Evolutionary conservation across 2,888 invertebrate species (phyloP), one percentile per base, ranked within the genome.

Genomic region (Bhutanitis thaidina): DNA sequence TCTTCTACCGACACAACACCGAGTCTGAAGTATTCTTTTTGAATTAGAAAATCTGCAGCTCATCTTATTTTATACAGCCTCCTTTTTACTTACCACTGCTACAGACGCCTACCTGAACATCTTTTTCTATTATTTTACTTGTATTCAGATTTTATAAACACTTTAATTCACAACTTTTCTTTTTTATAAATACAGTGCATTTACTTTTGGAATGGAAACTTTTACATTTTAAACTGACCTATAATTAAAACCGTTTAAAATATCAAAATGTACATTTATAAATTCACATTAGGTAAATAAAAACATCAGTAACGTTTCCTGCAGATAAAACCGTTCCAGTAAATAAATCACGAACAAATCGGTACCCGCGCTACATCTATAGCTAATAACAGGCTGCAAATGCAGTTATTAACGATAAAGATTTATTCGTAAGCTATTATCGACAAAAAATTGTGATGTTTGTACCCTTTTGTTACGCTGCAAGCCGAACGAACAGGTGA

Each of bases 401-500:
- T 87, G 84, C 87, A 79, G 82, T 86, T 86, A 87, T 87, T 86
- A 88, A 73, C 71, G 65, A 72, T 70, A 61, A 60, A 78, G 79
- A 88, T 89, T 88, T 89, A 89, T 84, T 65, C 72, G 62, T 61
- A 68, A 67, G 75, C 69, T 74, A 85, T 86, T 87, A 87, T 84
- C 78, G 52, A 74, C 71, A 71, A 64, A 80, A 85, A 87, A 77
- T 84, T 87, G 88, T 88, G 85, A 88, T 86, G 81, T 86, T 80
- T 82, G 80, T 79, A 87, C 80, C 87, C 87, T 84, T 88, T 88
- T 84, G 79, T 82, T 75, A 74, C 71, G 84, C 85, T 86, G 82
- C 78, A 82, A 80, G 85, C 75, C 74, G 84, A 80, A 84, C 77
- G 77, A 77, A 85, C 89, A 89, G 89, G 88, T 88, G 88, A 84